Conservation (phyloP, 2,888 invertebrate genomes). For the Drosophila atripex region DNA sequence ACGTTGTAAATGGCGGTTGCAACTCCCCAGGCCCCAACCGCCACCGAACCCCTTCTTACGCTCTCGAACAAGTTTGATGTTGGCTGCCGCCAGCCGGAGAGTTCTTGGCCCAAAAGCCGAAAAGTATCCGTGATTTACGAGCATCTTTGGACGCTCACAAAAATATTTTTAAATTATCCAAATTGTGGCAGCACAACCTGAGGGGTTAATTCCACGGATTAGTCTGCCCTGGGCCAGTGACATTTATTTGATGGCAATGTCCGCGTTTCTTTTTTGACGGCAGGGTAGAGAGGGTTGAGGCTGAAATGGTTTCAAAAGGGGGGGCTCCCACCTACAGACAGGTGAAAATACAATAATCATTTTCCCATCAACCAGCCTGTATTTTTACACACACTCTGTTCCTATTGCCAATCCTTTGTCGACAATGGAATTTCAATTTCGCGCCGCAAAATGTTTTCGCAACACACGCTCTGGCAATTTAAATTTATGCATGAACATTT, state of each 20-base stretch:
- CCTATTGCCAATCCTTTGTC: constrained; percentile 8
- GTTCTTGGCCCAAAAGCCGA: constrained; percentile 32
- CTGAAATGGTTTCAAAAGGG: too few relatives aligned
- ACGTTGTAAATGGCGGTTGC: constrained; percentile 65
- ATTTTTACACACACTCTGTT: constrained; percentile 6
- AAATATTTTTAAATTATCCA: constrained; percentile 73
- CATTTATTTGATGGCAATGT: constrained; percentile 33
- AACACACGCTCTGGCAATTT: constrained; percentile 61
- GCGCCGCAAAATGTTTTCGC: constrained; percentile 54
- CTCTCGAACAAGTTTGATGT: constrained; percentile 71
- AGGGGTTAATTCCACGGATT: constrained; percentile 31
- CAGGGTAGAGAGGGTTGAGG: not conserved
- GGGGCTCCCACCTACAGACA: not conserved
- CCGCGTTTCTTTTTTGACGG: not conserved
- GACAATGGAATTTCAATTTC: constrained; percentile 37
- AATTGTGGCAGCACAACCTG: constrained; percentile 54
- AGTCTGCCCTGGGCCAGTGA: constrained; percentile 26
- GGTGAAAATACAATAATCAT: constrained; percentile 27
- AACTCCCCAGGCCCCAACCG: constrained; percentile 48
- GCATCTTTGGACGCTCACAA: constrained; percentile 36
- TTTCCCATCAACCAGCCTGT: constrained; percentile 9
- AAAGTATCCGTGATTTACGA: constrained; percentile 71
- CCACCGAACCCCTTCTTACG: not conserved
- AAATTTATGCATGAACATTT: constrained; percentile 72
- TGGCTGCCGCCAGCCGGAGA: constrained; percentile 40